Evolutionary conservation across 2,888 invertebrate genomes (phyloP), one percentile per base, ranked within the genome.

Genomic region (Ormyrus labotus): DNA sequence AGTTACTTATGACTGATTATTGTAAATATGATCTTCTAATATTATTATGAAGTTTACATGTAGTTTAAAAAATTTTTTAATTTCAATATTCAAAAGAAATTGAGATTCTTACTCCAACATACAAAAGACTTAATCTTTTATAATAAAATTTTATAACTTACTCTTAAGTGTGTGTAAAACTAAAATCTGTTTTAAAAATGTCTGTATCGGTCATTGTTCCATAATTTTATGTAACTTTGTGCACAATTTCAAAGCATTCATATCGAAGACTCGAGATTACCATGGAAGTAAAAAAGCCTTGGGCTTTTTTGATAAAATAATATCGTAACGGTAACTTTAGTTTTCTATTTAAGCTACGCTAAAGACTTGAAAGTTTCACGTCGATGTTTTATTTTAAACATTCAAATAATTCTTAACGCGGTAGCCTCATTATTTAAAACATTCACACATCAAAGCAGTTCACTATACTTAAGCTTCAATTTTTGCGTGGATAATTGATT

Each of bases 291-390:
- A 53, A 19, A 13, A 57, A 48, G 48, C 48, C 60, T 67, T 60
- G 67, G 60, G 60, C 57, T 13, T 75, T 34, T 5, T 34, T 51
- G 51, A 68, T 75, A 50, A 48, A 50, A 51, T 45, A 75, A 60
- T 53, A 67, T 50, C 13, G 67, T 53, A 53, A 61, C 68, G 68
- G 75, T 76, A 76, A 76, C 75, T 61, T 61, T 53, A 0, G 53
- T 60, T 48, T 65, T 13, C 10, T n/a, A 9, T 19, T 58, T 58
- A 58, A 13, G 57, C 50, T 57, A 58, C 34, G 34, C 57, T 65
- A 34, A n/a, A 67, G 19, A 50, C 51, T 74, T 34, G 50, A 58
- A 8, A 34, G 34, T 34, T 67, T 50, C 34, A 13, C 34, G 50
- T 19, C 34, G 51, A 51, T 61, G 48, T 58, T 55, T 57, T 19